Evolutionary conservation across 2,888 invertebrate species (phyloP).

Genomic region (Dugesia japonica): DNA sequence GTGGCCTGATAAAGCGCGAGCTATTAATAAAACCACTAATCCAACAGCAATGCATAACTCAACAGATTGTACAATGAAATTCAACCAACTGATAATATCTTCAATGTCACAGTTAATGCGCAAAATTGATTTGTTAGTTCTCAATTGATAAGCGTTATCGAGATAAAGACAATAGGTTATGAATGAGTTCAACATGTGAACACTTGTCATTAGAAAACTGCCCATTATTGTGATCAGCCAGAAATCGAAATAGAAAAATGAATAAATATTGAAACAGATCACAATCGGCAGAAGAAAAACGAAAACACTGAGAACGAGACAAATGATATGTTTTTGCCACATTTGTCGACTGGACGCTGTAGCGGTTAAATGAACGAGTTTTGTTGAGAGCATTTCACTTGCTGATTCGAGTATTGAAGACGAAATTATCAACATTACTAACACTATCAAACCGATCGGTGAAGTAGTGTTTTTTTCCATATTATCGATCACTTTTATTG

Average conservation of each 20-base stretch:
- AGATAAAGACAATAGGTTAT: conserved; percentile 50
- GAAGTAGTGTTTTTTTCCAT: conserved; percentile 50
- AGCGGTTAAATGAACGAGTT: conserved; percentile 50
- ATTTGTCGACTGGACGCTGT: conserved; percentile 37
- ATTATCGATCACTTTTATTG: conserved; percentile 48
- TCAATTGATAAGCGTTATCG: conserved; percentile 46
- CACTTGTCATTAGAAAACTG: conserved; percentile 50
- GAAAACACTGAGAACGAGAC: conserved; percentile 46
- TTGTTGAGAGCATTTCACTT: conserved; percentile 51
- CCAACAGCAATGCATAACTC: conserved; percentile 52
- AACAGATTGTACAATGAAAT: conserved; percentile 48
- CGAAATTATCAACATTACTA: conserved; percentile 52
- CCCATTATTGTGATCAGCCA: conserved; percentile 52
- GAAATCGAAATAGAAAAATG: conserved; percentile 49
- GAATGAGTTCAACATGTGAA: conserved; percentile 47
- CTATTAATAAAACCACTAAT: conserved; percentile 51
- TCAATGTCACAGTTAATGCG: conserved; percentile 47
- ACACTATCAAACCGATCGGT: conserved; percentile 50
- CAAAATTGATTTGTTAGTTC: conserved; percentile 37
- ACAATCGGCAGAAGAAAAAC: conserved; percentile 48
- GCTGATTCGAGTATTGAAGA: conserved; percentile 52
- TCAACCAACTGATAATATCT: conserved; percentile 50
- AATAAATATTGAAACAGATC: conserved; percentile 48
- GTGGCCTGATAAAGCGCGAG: conserved; percentile 47
- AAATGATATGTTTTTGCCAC: conserved; percentile 43